Conservation (phyloP, 2,797 vertebrate genomes). For the Dermochelys coriacea region DNA sequence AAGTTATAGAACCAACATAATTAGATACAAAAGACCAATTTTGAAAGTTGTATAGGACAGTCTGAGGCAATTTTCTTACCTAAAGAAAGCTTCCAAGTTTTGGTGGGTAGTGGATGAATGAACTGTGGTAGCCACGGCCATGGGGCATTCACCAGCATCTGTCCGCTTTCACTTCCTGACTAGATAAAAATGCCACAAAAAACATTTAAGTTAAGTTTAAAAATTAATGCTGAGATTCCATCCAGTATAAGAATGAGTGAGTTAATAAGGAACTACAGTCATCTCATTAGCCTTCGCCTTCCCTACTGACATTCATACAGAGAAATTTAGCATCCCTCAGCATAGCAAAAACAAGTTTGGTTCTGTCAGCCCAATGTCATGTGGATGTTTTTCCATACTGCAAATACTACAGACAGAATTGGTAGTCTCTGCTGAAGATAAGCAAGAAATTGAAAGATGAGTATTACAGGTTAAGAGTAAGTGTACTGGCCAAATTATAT, state of each 20-base stretch:
- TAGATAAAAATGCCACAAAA: conserved; percentile 59
- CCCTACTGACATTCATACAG: not conserved
- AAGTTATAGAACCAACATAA: not conserved
- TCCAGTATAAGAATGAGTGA: not conserved
- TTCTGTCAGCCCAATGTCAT: not conserved
- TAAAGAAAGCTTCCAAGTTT: conserved; percentile 76
- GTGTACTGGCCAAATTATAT: not conserved
- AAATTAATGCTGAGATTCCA: not conserved
- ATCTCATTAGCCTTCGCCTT: not conserved
- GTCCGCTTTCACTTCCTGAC: conserved; percentile 74
- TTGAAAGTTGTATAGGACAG: not conserved
- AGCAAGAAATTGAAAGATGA: not conserved
- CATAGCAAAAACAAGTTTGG: not conserved
- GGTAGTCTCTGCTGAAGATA: not conserved
- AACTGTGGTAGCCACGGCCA: conserved; percentile 76
- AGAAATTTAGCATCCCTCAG: not conserved
- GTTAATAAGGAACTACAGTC: not conserved
- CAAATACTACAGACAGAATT: not conserved
- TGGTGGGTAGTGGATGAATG: conserved; percentile 66
- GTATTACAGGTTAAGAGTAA: not conserved
- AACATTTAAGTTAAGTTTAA: conserved; percentile 40
- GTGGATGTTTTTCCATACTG: not conserved
- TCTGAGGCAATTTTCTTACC: conserved; percentile 74
- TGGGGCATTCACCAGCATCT: conserved; percentile 79
- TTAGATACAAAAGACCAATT: not conserved